Percentiles rank a stretch among this genome's conserved stretches.
Conservation (phyloP, 2,888 invertebrate species). For the Oithona nana region DNA sequence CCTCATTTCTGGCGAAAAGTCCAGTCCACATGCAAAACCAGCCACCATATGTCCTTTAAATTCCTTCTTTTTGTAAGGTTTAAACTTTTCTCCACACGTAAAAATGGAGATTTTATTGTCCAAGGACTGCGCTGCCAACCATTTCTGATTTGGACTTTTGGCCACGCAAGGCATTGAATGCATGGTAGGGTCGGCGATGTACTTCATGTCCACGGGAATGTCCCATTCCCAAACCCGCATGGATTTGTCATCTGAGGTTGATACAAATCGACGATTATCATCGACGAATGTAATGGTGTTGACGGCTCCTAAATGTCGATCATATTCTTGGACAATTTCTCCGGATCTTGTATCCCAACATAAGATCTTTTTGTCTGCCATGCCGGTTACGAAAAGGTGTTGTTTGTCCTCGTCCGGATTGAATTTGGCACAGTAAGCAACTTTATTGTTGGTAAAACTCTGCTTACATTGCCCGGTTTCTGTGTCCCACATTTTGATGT, state of each 20-base stretch:
- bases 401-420: slow-evolving; percentile 94
- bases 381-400: slow-evolving; percentile 91
- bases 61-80: slow-evolving; percentile 91
- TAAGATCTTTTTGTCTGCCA: slow-evolving; percentile 97
- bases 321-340: slow-evolving; percentile 93
- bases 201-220: slow-evolving; percentile 97
- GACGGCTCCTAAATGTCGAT: slow-evolving; percentile 92
- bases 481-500: slow-evolving; percentile 96
- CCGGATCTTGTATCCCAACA: slow-evolving; percentile 93
- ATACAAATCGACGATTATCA: slow-evolving; percentile 89
- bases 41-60: slow-evolving; percentile 99
- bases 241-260: slow-evolving; percentile 97
- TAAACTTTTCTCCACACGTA: slow-evolving; percentile 88
- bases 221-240: slow-evolving; percentile 99
- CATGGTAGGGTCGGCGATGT: slow-evolving; percentile 97
- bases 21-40: slow-evolving; percentile 89
- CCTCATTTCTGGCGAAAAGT: slow-evolving; percentile 98
- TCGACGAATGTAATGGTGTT: slow-evolving; percentile 99
- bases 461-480: slow-evolving; percentile 74
- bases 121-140: slow-evolving; percentile 98
- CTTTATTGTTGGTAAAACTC: slow-evolving; percentile 83
- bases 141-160: slow-evolving; percentile 86
- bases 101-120: slow-evolving; percentile 97
- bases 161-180: slow-evolving; percentile 97
- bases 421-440: slow-evolving; percentile 94